Base-by-base conservation (phyloP, 2,113 vertebrate species). In the Oreochromis tanganicae region DNA sequence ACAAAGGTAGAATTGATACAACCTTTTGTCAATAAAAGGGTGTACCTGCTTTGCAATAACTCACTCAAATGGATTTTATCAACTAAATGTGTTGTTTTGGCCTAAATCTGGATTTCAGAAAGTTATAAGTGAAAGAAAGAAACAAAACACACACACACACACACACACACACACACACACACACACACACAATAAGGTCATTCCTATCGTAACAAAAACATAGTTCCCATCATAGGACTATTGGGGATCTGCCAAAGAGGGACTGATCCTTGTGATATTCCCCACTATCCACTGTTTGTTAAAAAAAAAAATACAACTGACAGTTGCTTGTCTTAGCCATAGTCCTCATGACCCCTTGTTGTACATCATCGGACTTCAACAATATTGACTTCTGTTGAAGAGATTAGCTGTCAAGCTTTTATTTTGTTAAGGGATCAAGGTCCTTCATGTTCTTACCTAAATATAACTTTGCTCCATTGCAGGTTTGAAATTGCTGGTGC, bases 401-500 rank as follows among this genome's bases (percentile, higher is more conserved):
- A 96, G 96, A 96, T 97, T 97, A 97, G 88, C 90, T 94, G 94
- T 93, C 92, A 87, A 93, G 93, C 93, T 96, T 95, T 96, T 96
- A 96, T 97, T 97, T 96, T 96, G 96, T 96, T 95, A 95, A 95
- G 91, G 94, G 95, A 95, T 96, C 95, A 94, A 89, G 92, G 93
- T 91, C 95, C 96, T 96, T 95, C 90, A 81, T 94, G 94, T 94
- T 94, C 95, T 96, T 95, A 92, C 92, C 96, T 96, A 96, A 96
- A 96, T 96, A 95, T 95, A 96, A 96, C 95, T 94, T 93, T 90
- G 85, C 87, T 94, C 93, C 86, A 54, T 89, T 82, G 89, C 88
- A 86, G 91, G 81, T 66, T 94, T 92, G 92, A 93, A 92, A 95
- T 56, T 34, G 93, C 91, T 92, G 83, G 92, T 93, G 95, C 95